Conservation (phyloP, 2,113 vertebrate genomes). For the Sitta europaea region DNA sequence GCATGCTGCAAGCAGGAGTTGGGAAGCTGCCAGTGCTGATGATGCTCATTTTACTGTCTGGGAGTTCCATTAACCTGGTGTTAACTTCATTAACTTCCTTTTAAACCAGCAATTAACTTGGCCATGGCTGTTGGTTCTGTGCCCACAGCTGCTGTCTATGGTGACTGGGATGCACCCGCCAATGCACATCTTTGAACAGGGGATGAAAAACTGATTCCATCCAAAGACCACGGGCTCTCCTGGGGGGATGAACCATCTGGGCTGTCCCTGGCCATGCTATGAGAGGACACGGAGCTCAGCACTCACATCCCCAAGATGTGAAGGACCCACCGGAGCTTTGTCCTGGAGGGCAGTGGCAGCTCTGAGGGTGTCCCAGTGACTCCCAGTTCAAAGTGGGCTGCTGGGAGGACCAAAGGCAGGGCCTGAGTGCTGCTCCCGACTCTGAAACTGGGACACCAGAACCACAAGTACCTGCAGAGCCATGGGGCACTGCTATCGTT, state of each 20-base stretch:
- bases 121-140: not conserved
- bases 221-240: not conserved
- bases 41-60: not conserved
- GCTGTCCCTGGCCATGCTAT: not conserved
- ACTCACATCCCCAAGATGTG: not conserved
- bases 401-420: not conserved
- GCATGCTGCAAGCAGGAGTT: not conserved
- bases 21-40: not conserved
- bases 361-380: not conserved
- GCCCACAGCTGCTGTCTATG: not conserved
- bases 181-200: rapidly evolving
- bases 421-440: not conserved
- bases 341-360: not conserved
- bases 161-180: not conserved
- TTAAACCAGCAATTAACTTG: not conserved
- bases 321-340: not conserved
- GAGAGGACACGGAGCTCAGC: not conserved
- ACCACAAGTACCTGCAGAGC: not conserved
- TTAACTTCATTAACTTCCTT: not conserved
- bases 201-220: not conserved
- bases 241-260: not conserved
- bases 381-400: not conserved
- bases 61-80: not conserved
- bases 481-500: not conserved
- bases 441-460: not conserved